Evolutionary conservation across 2,797 vertebrate species (phyloP).

Genomic region (Gambelia wislizenii): DNA sequence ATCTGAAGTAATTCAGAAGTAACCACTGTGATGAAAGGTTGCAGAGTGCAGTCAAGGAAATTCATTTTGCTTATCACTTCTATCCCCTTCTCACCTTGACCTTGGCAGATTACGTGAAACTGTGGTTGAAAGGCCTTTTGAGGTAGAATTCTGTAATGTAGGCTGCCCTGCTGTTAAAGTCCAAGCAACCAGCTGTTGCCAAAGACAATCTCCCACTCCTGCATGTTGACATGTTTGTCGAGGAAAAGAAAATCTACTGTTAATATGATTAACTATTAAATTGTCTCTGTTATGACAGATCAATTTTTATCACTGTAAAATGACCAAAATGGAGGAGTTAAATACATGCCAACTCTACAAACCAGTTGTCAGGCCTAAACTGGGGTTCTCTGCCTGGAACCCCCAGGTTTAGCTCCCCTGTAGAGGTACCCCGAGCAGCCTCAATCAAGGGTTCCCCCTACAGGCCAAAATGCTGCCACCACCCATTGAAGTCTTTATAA

Average conservation of each 20-base stretch:
- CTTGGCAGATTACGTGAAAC: conserved; percentile 78
- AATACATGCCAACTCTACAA: background rate
- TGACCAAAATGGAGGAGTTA: background rate
- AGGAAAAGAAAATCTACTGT: conserved; percentile 27
- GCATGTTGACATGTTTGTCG: conserved; percentile 82
- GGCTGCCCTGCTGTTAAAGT: conserved; percentile 85
- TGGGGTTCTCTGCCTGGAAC: too few species aligned
- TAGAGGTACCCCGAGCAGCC: too few species aligned
- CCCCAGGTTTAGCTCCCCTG: too few species aligned
- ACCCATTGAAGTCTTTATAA: too few species aligned
- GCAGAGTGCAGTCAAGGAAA: background rate
- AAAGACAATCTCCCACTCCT: conserved; percentile 81
- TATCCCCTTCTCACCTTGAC: conserved; percentile 86
- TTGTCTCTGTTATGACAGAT: background rate
- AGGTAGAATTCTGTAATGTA: conserved; percentile 81
- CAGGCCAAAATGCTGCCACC: too few species aligned
- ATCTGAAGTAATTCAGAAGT: background rate
- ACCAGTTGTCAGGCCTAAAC: too few species aligned
- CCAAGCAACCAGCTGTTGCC: conserved; percentile 90
- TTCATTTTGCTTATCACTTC: conserved; percentile 72
- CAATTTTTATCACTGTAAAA: rapidly evolving
- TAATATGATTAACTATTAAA: background rate
- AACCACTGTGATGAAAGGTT: background rate
- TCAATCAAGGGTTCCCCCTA: too few species aligned
- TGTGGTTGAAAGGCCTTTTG: conserved; percentile 82